phyloP scores from a whole-genome alignment of 2,113 vertebrate genomes.

The Upupa epops region DNA sequence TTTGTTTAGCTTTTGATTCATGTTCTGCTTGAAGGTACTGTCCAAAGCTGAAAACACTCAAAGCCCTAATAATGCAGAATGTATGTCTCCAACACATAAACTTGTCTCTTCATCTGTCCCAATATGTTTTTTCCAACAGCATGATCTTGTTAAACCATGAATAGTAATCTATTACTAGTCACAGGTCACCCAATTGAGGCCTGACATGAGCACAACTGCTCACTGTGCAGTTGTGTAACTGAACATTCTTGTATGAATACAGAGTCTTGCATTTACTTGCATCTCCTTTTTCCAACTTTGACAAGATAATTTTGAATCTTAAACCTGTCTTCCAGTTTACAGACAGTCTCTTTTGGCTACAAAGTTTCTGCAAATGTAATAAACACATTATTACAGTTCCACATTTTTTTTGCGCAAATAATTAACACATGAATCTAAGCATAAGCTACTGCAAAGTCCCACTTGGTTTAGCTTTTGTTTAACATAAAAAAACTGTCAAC shows the following conservation, averaged over 20 bases:
- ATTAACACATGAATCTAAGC: neutral
- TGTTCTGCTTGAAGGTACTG: neutral
- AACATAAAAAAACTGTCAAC: neutral
- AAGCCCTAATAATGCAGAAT: neutral
- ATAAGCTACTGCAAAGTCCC: neutral
- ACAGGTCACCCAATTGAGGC: neutral
- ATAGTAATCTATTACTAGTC: neutral
- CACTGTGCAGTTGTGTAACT: neutral
- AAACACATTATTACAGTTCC: neutral
- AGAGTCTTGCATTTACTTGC: neutral
- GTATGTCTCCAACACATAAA: neutral
- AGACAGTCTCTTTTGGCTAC: neutral
- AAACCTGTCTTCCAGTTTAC: neutral
- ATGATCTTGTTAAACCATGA: neutral
- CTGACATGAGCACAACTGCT: neutral
- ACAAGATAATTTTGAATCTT: neutral
- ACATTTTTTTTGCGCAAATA: neutral
- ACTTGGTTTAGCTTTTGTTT: neutral
- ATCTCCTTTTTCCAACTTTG: neutral
- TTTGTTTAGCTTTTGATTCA: neutral
- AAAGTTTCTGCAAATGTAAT: neutral
- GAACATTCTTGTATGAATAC: neutral
- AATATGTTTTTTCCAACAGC: neutral
- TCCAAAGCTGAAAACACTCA: neutral
- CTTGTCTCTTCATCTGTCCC: neutral